Base-by-base conservation (phyloP, 2,888 invertebrate genomes). In the Heliothis peltigera region DNA sequence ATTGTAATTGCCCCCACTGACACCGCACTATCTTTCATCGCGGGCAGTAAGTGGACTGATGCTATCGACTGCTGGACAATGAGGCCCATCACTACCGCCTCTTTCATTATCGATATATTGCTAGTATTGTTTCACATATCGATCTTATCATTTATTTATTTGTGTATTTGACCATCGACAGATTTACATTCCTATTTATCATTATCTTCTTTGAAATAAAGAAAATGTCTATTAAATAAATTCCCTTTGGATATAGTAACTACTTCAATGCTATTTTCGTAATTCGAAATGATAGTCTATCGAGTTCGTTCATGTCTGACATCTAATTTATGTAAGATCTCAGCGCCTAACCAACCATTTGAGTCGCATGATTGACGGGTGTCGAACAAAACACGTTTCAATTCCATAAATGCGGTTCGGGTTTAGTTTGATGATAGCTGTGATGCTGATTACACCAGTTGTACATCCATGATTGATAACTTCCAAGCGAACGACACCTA, bases 31-130 rank as follows among this genome's bases (percentile, higher is more conserved):
- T 85, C 86, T 78, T 42, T 55, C 67, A 82, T 81, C 84, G 69
- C 56, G 64, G 64, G 54, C 64, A 67, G 71, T 79, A 70, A 73
- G 73, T 71, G 74, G 65, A 66, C 65, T 71, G 84, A 82, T 85
- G 72, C 64, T 85, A 86, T 83, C 84, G 66, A 58, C 66, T 62
- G 68, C 77, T 75, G 83, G 72, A 84, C 84, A 84, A 84, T 81
- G 81, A 78, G 77, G 19, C 52, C 56, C 66, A 61, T 53, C 59
- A 70, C 75, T 73, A 75, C 75, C 67, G 64, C 48, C 65, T 60
- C 52, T 71, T 75, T 62, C 58, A 64, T 59, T 80, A 75, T 76
- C 70, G 69, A 64, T 67, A 57, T 64, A 73, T 64, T 70, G 65
- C 58, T 64, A 60, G 75, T 76, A 77, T 78, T 78, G 80, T 74